Percentiles rank a stretch among this genome's conserved stretches.
phyloP scores from a whole-genome alignment of 1,140 invertebrate species.

The Halictus rubicundus region DNA sequence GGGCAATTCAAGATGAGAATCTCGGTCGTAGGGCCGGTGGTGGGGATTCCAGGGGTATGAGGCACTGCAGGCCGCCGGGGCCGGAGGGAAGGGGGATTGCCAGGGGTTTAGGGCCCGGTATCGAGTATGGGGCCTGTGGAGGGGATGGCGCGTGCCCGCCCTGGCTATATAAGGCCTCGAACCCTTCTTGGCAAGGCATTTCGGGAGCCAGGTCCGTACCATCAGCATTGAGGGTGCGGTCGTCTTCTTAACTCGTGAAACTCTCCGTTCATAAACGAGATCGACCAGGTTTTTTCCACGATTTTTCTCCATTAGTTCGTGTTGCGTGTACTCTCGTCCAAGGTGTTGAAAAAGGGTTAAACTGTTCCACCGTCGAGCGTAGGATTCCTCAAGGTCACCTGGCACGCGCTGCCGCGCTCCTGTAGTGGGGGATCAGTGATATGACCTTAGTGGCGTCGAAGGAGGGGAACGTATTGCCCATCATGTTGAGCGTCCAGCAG shows the following conservation, averaged over 20 bases:
- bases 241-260: constrained; percentile 20
- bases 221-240: constrained; percentile 68
- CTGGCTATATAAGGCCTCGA: constrained; percentile 78
- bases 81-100: constrained; percentile 55
- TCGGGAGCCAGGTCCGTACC: constrained; percentile 77
- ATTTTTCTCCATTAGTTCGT: background rate
- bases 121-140: constrained; percentile 63
- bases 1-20: constrained; percentile 72
- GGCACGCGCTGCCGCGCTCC: constrained; percentile 61
- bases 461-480: constrained; percentile 67
- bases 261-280: background rate
- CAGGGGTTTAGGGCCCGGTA: constrained; percentile 75
- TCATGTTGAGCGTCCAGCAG: constrained; percentile 77
- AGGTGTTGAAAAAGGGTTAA: constrained; percentile 17
- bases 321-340: background rate
- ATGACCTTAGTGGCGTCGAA: constrained; percentile 76
- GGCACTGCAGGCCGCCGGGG: constrained; percentile 57
- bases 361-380: constrained; percentile 7
- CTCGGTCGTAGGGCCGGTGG: constrained; percentile 72
- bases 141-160: constrained; percentile 79
- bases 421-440: constrained; percentile 66
- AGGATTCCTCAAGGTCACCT: constrained; percentile 60
- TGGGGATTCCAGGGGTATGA: constrained; percentile 63
- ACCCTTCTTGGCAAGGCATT: constrained; percentile 77
- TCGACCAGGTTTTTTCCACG: background rate